These are phyloP conservation scores for Neomonachus schauinslandi DNA, from an alignment of 2,113 vertebrate genomes.

Conservation along the genomic window DNA sequence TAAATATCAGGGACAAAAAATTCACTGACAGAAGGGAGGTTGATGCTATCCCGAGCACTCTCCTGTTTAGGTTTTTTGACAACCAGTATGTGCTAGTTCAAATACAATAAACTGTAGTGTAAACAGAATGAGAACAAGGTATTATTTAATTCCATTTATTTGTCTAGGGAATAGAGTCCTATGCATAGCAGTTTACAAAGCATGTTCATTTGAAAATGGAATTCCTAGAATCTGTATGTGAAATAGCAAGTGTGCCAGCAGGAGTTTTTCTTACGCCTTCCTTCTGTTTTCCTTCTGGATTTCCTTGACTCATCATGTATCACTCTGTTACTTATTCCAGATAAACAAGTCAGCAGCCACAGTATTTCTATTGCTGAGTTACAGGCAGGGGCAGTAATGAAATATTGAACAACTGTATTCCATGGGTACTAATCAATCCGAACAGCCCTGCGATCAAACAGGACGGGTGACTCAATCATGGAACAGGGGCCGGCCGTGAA, in stretches of 20 bases:
- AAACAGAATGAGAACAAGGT: conserved; percentile 28
- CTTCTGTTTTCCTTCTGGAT: background rate
- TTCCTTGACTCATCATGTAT: background rate
- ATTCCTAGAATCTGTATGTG: background rate
- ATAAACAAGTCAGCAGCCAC: background rate
- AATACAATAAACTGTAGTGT: background rate
- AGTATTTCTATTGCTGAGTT: background rate
- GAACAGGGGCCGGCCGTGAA: background rate
- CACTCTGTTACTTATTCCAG: background rate
- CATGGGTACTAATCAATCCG: background rate
- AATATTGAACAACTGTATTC: background rate
- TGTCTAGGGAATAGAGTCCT: conserved; percentile 2
- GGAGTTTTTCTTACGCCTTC: background rate
- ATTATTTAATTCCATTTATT: conserved; percentile 22
- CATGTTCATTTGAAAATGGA: conserved; percentile 13
- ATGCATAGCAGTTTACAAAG: background rate
- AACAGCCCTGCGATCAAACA: background rate
- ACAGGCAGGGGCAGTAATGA: background rate
- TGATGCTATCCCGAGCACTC: background rate
- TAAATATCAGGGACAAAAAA: conserved; percentile 4
- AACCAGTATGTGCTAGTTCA: background rate
- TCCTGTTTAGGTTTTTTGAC: background rate
- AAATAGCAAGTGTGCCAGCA: background rate
- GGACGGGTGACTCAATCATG: background rate
- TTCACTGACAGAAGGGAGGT: background rate